Evolutionary conservation across 2,797 vertebrate genomes (phyloP), one percentile per base, ranked within the genome.

Genomic region (Manis javanica): DNA sequence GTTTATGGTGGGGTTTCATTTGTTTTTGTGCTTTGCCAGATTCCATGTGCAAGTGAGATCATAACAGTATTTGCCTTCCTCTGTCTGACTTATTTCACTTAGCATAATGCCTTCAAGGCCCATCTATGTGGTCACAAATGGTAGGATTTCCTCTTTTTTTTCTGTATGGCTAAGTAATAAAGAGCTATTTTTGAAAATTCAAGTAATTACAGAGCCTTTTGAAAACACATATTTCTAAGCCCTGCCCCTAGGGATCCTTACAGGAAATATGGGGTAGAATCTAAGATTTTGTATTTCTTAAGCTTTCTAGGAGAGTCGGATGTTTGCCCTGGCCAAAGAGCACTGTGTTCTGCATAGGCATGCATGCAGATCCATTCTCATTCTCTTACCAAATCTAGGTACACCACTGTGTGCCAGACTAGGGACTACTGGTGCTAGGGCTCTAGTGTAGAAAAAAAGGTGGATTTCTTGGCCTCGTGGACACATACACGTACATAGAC

Each of bases 231-330:
- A 55, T 94, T 92, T 55, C 53, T 74, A 95, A 96, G 9, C 21
- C 61, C n/a, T 77, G 23, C 37, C 37, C 37, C 37, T 37, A 37
- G 37, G 4, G 37, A 37, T 4, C 37, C 4, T 37, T 37, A 37
- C 37, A 37, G 37, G 37, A 37, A 37, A 37, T 37, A 37, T 37
- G 37, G 37, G 37, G 37, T 3, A 4, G 37, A 34, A 88, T 68
- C 46, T 68, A 68, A 81, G 71, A 66, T 26, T 91, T 24, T 81
- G 15, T 91, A 42, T 90, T 96, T 85, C 74, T 89, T 86, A 78
- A 63, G 51, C 18, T 82, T 13, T 95, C 57, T 14, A 74, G 69
- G 19, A 79, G 69, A 57, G 91, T 94, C 37, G 82, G 57, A 74
- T 86, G n/a, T 66, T 90, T 88, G 75, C 59, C 55, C 12, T 63